A percentile compares a stretch with the other conserved stretches of the same genome.
Evolutionary conservation across 2,888 invertebrate genomes (phyloP).

Genomic region (Eilema depressum): DNA sequence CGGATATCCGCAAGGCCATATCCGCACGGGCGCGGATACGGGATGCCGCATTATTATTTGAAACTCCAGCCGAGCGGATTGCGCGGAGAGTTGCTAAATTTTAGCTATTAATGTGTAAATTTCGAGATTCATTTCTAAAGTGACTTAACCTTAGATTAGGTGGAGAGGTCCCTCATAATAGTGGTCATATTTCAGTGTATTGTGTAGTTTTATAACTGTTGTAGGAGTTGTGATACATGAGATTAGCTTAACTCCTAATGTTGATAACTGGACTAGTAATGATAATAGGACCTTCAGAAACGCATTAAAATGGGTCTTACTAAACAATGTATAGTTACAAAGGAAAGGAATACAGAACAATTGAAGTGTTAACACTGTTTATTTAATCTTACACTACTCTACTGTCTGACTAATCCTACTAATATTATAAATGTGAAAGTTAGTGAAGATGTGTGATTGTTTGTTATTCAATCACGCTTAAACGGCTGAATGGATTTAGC

Average conservation of each 20-base stretch:
- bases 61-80: slow-evolving; percentile 29
- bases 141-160: slow-evolving; percentile 44
- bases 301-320: background rate
- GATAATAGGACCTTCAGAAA: background rate
- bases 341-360: background rate
- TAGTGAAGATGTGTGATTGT: no score
- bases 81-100: slow-evolving; percentile 40
- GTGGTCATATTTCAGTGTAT: slow-evolving; percentile 40
- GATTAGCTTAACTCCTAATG: slow-evolving; percentile 5
- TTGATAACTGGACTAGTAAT: background rate
- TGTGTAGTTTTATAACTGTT: slow-evolving; percentile 43
- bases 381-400: no score
- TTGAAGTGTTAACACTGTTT: background rate
- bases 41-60: slow-evolving; percentile 35
- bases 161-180: slow-evolving; percentile 32
- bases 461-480: no score
- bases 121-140: slow-evolving; percentile 40
- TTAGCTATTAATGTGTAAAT: slow-evolving; percentile 51
- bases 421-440: no score
- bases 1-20: slow-evolving; percentile 43
- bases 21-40: slow-evolving; percentile 42
- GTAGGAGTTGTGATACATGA: slow-evolving; percentile 17
- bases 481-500: no score
- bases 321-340: background rate
- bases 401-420: no score